Conservation (phyloP, 2,113 vertebrate genomes). For the Grammatotria lemairii region DNA sequence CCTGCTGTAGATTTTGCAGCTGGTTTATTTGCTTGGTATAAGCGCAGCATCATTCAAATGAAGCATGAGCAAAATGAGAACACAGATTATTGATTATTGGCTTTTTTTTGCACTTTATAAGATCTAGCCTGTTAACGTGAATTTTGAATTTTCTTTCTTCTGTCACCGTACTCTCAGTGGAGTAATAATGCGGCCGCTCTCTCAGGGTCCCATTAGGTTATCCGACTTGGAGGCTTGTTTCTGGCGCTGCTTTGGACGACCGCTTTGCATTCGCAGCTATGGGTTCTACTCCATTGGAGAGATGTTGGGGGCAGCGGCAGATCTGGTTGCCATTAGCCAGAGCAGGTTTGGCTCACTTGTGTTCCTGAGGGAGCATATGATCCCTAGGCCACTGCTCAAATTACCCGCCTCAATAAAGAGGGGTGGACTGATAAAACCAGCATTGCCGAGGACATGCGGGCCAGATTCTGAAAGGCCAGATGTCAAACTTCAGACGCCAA, state of each 20-base stretch:
- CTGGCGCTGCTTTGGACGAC: conserved; percentile 71
- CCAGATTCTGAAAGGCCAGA: neutral
- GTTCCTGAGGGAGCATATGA: conserved; percentile 57
- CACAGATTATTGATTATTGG: neutral
- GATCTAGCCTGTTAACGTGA: neutral
- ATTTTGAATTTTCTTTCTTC: neutral
- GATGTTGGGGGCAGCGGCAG: conserved; percentile 70
- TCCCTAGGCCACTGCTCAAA: neutral
- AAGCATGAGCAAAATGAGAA: neutral
- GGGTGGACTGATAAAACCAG: neutral
- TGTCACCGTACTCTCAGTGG: neutral
- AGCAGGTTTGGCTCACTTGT: conserved; percentile 77
- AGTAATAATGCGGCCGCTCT: neutral
- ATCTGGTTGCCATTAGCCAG: conserved; percentile 74
- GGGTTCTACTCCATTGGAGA: conserved; percentile 83
- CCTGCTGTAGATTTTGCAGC: neutral
- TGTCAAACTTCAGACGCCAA: neutral
- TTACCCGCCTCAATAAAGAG: neutral
- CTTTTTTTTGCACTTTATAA: neutral
- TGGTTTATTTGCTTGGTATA: neutral
- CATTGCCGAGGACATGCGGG: fast-evolving
- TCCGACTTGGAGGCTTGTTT: conserved; percentile 76
- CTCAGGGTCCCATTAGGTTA: conserved; percentile 74
- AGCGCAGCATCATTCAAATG: neutral
- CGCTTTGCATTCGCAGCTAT: conserved; percentile 68